These are phyloP conservation scores for Barypeithes pellucidus DNA, from an alignment of 2,888 invertebrate species.

Conservation along the genomic window DNA sequence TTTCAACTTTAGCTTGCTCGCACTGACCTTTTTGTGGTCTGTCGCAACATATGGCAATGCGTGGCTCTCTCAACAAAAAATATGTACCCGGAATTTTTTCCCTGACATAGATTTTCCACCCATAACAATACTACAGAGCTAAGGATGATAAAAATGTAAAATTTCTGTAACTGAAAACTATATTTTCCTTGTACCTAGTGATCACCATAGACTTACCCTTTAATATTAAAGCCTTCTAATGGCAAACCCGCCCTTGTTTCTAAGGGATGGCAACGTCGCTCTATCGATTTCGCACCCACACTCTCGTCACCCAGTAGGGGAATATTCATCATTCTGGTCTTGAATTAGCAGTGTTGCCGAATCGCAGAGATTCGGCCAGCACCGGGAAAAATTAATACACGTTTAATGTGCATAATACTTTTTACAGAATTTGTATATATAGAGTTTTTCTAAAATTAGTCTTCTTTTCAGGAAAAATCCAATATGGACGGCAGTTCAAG, in stretches of 20 bases:
- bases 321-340: slow-evolving; percentile 60
- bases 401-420: not conserved
- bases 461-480: slow-evolving; percentile 50
- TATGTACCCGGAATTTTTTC: too few species aligned
- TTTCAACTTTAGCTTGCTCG: too few species aligned
- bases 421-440: not conserved
- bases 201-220: too few species aligned
- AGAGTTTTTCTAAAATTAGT: slow-evolving; percentile 9
- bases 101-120: too few species aligned
- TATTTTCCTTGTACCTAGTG: too few species aligned
- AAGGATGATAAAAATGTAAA: too few species aligned
- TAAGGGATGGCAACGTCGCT: slow-evolving; percentile 58
- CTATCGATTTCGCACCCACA: slow-evolving; percentile 63
- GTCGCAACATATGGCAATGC: too few species aligned
- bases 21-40: too few species aligned
- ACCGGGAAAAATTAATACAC: not conserved
- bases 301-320: slow-evolving; percentile 59
- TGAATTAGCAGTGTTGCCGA: slow-evolving; percentile 31
- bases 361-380: not conserved
- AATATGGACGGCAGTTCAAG: slow-evolving; percentile 50
- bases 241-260: not conserved
- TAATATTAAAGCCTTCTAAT: not conserved
- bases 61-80: too few species aligned
- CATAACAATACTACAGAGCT: too few species aligned
- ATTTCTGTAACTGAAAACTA: too few species aligned